A percentile compares a stretch with the other conserved stretches of the same genome.
These are phyloP conservation scores for Cheilosia scutellata DNA, from an alignment of 2,888 invertebrate genomes.

Conservation along the genomic window DNA sequence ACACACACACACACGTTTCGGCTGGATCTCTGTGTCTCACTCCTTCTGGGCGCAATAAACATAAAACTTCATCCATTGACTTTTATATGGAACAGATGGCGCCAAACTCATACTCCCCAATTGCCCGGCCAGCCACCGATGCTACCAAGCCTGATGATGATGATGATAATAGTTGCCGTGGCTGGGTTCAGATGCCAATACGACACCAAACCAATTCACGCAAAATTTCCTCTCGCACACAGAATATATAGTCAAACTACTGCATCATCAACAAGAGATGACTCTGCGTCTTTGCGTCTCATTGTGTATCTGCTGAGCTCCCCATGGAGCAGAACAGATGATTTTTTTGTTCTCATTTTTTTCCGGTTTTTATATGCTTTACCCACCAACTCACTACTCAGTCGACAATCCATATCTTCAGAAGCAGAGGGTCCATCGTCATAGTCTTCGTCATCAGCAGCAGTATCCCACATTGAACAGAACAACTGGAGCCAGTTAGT, in stretches of 20 bases:
- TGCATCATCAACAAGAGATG: slow-evolving; percentile 65
- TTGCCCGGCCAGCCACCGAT: slow-evolving; percentile 55
- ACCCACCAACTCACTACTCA: slow-evolving; percentile 25
- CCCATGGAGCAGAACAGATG: slow-evolving; percentile 35
- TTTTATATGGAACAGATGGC: slow-evolving; percentile 76
- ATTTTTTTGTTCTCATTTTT: slow-evolving; percentile 14
- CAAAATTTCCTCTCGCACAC: slow-evolving; percentile 36
- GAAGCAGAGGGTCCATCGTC: slow-evolving; percentile 53
- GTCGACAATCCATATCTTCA: slow-evolving; percentile 70
- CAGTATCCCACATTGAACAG: slow-evolving; percentile 50
- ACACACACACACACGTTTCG: slow-evolving; percentile 53
- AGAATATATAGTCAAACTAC: slow-evolving; percentile 37
- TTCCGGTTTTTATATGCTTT: slow-evolving; percentile 39
- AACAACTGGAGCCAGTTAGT: slow-evolving; percentile 75
- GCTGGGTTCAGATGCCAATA: slow-evolving; percentile 66
- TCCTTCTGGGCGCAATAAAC: slow-evolving; percentile 67
- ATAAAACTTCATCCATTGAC: slow-evolving; percentile 76
- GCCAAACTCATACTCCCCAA: slow-evolving; percentile 76
- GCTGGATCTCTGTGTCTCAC: slow-evolving; percentile 2
- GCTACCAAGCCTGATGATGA: slow-evolving; percentile 34
- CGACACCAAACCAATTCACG: slow-evolving; percentile 74
- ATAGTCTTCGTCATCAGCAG: slow-evolving; percentile 61
- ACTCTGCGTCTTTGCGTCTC: slow-evolving; percentile 61
- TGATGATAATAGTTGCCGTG: slow-evolving; percentile 25
- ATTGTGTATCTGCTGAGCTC: slow-evolving; percentile 44